A percentile compares a stretch with the other conserved stretches of the same genome.
Conservation (phyloP, 1,140 invertebrate species). For the Ips nitidus region DNA sequence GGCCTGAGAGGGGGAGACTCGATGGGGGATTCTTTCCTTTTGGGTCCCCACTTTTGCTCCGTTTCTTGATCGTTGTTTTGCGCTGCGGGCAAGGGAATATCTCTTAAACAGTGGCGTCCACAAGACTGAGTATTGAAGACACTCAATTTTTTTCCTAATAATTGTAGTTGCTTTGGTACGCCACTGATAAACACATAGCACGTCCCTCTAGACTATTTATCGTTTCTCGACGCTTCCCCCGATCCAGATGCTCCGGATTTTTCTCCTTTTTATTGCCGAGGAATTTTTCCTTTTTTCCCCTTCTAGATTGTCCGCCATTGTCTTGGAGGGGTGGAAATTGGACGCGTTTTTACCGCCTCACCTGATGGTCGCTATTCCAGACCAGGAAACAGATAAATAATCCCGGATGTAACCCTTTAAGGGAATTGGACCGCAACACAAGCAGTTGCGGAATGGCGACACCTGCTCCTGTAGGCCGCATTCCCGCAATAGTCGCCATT, state of each 20-base stretch:
- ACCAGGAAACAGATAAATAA: not conserved
- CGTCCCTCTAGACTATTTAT: constrained; percentile 21
- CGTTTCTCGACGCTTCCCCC: constrained; percentile 14
- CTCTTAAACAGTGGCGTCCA: not conserved
- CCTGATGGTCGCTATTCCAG: not conserved
- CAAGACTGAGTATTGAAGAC: not conserved
- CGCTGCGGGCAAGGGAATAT: not conserved
- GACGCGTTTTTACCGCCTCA: not conserved
- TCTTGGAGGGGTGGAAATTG: constrained; percentile 10
- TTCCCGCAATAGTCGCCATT: constrained; percentile 18
- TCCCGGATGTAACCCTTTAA: not conserved
- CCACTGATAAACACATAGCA: constrained; percentile 12
- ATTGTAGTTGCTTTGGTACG: not conserved
- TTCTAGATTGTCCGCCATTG: not conserved
- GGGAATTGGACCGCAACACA: constrained; percentile 12
- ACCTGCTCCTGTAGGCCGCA: constrained; percentile 24
- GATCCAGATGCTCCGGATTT: constrained; percentile 23
- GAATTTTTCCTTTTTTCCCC: constrained; percentile 19
- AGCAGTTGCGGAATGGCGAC: constrained; percentile 24
- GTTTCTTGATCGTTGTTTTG: not conserved
- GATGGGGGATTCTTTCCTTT: not conserved
- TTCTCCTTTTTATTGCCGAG: constrained; percentile 20
- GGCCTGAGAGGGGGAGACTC: too few relatives aligned
- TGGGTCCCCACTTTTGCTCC: not conserved
- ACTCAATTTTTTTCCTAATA: not conserved